Conservation (phyloP, 2,888 invertebrate genomes). For the Meganola albula region DNA sequence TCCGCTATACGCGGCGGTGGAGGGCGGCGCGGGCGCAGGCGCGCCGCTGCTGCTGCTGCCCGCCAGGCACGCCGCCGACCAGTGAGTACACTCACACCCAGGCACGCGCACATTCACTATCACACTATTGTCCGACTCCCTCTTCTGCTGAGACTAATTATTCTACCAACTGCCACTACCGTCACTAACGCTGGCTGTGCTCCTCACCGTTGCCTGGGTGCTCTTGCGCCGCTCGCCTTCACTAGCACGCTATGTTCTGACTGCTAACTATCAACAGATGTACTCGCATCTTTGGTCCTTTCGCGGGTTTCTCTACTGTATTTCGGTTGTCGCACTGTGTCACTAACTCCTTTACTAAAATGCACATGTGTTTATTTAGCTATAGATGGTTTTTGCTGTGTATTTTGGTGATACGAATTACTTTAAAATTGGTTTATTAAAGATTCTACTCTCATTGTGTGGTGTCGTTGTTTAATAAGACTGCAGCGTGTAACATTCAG, state of each 20-base stretch:
- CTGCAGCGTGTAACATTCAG: not conserved
- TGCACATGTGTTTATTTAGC: constrained; percentile 2
- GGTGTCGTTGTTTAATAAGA: not conserved
- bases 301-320: constrained; percentile 23
- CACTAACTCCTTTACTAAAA: constrained; percentile 4
- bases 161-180: not conserved
- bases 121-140: not conserved
- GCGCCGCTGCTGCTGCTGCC: constrained; percentile 51
- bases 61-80: constrained; percentile 40
- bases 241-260: constrained; percentile 19
- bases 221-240: too few relatives aligned
- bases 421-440: too few relatives aligned
- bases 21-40: constrained; percentile 39
- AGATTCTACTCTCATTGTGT: too few relatives aligned
- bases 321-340: constrained; percentile 25
- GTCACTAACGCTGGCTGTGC: not conserved
- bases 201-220: constrained; percentile 1
- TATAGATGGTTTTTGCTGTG: too few relatives aligned
- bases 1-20: constrained; percentile 69
- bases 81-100: constrained; percentile 61
- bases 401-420: too few relatives aligned
- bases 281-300: too few relatives aligned
- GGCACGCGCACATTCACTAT: too few relatives aligned
- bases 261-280: too few relatives aligned
- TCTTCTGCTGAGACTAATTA: not conserved